A percentile compares a stretch with the other conserved stretches of the same genome.
phyloP scores from a whole-genome alignment of 2,888 invertebrate genomes.

The Beris morrisii region DNA sequence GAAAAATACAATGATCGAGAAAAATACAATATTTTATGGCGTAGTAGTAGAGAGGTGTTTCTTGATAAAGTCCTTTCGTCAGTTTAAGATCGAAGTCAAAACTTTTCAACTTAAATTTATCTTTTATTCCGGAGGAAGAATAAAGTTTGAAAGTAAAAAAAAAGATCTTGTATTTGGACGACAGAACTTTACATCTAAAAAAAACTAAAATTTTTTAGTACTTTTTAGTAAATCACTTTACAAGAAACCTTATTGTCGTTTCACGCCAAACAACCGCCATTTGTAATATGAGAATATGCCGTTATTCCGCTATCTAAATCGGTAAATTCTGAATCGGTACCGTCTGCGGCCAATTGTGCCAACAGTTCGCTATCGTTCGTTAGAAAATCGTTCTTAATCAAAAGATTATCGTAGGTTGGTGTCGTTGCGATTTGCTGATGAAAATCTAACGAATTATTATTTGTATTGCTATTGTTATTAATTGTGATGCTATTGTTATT shows the following conservation, averaged over 20 bases:
- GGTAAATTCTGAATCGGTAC: constrained; percentile 53
- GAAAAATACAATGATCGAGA: too few relatives aligned
- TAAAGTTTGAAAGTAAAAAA: too few relatives aligned
- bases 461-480: constrained; percentile 41
- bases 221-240: too few relatives aligned
- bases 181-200: too few relatives aligned
- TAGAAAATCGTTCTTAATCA: constrained; percentile 49
- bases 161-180: too few relatives aligned
- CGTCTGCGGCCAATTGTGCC: constrained; percentile 47
- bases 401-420: constrained; percentile 47
- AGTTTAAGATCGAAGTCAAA: too few relatives aligned
- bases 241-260: not conserved
- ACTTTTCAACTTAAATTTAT: too few relatives aligned
- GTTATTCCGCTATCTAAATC: constrained; percentile 54
- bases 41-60: too few relatives aligned
- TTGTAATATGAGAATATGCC: constrained; percentile 50
- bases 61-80: too few relatives aligned
- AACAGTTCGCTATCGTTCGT: constrained; percentile 49
- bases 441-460: constrained; percentile 40
- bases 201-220: too few relatives aligned
- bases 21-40: too few relatives aligned
- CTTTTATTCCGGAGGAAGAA: too few relatives aligned
- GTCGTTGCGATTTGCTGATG: constrained; percentile 37
- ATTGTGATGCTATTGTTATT: constrained; percentile 42
- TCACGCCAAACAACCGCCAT: constrained; percentile 54